phyloP scores from a whole-genome alignment of 1,140 invertebrate species.

The Chironomus tepperi region DNA sequence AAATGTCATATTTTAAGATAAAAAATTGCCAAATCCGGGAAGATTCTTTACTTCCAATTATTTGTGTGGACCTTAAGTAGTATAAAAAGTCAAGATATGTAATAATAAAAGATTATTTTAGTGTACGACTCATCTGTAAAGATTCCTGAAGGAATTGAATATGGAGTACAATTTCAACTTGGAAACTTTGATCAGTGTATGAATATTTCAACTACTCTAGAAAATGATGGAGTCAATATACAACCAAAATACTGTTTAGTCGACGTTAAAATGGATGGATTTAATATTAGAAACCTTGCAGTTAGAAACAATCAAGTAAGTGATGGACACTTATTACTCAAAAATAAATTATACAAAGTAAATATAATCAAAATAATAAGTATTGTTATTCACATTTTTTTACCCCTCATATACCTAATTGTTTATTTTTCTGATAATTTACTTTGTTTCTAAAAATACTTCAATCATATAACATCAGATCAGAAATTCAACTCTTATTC shows the following conservation, averaged over 20 bases:
- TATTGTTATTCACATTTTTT: too few relatives aligned
- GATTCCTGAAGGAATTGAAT: slow-evolving; percentile 50
- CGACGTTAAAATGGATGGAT: slow-evolving; percentile 41
- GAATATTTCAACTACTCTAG: slow-evolving; percentile 19
- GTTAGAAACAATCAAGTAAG: slow-evolving; percentile 29
- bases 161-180: slow-evolving; percentile 52
- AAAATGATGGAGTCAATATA: slow-evolving; percentile 30
- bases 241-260: slow-evolving; percentile 54
- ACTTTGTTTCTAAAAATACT: slow-evolving; percentile 26
- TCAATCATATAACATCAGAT: too few relatives aligned
- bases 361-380: too few relatives aligned
- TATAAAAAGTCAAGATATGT: too few relatives aligned
- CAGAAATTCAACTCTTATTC: slow-evolving; percentile 43
- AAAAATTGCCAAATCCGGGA: too few relatives aligned
- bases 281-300: slow-evolving; percentile 28
- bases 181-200: slow-evolving; percentile 63
- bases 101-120: too few relatives aligned
- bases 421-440: slow-evolving; percentile 18
- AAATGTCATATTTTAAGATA: too few relatives aligned
- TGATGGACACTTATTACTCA: not conserved
- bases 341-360: too few relatives aligned
- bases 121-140: slow-evolving; percentile 59
- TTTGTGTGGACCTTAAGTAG: too few relatives aligned
- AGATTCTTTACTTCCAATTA: too few relatives aligned
- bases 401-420: slow-evolving; percentile 13